Conservation (phyloP, 1,140 invertebrate species). For the Sarcophaga bullata region DNA sequence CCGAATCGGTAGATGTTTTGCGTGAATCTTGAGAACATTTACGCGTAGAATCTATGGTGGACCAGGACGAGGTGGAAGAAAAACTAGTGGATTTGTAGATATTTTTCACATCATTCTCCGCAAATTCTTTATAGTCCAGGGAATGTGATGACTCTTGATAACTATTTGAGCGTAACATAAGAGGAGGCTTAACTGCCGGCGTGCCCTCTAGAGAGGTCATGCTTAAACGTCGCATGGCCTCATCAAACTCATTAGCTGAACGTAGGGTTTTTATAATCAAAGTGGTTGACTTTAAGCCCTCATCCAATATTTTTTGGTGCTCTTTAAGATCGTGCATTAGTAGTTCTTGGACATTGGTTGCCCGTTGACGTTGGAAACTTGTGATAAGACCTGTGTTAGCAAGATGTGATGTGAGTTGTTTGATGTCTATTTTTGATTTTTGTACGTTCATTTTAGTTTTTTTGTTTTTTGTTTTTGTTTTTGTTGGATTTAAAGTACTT, state of each 20-base stretch:
- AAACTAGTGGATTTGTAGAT: constrained; percentile 36
- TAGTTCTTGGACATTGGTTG: constrained; percentile 52
- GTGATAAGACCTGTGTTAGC: constrained; percentile 30
- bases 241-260: constrained; percentile 63
- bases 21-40: constrained; percentile 42
- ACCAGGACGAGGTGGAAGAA: constrained; percentile 31
- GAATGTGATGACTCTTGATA: constrained; percentile 54
- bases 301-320: constrained; percentile 60
- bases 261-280: constrained; percentile 64
- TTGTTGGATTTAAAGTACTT: not conserved
- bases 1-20: constrained; percentile 50
- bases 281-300: constrained; percentile 63
- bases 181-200: constrained; percentile 56
- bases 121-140: not conserved
- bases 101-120: not conserved
- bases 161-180: constrained; percentile 60
- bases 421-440: constrained; percentile 37
- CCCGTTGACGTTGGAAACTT: not conserved
- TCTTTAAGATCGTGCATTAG: constrained; percentile 57
- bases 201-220: constrained; percentile 60
- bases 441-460: not conserved
- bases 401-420: constrained; percentile 41
- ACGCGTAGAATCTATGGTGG: not conserved
- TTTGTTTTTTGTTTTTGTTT: constrained; percentile 21
- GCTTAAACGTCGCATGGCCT: constrained; percentile 63